phyloP scores from a whole-genome alignment of 2,113 vertebrate genomes.

The Chunga burmeisteri region DNA sequence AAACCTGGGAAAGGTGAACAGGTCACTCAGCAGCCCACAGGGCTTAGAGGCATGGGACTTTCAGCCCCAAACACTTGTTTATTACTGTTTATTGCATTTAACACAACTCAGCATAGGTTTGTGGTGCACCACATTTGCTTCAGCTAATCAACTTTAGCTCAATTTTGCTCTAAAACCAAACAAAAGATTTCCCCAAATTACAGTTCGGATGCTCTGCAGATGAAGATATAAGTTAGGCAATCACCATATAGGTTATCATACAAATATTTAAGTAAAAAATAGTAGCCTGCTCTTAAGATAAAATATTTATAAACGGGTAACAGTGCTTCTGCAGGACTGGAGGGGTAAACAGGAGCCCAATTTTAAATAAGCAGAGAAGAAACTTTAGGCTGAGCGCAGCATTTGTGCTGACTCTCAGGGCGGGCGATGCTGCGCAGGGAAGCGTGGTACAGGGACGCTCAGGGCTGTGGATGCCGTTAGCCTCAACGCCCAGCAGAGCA shows the following conservation, averaged over 20 bases:
- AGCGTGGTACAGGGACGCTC: background rate
- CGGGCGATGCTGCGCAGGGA: rapidly evolving
- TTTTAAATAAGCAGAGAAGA: background rate
- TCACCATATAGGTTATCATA: background rate
- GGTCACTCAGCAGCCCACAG: conserved; percentile 36
- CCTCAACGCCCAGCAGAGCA: background rate
- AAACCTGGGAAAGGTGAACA: conserved; percentile 47
- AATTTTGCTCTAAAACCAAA: background rate
- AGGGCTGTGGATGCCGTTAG: rapidly evolving
- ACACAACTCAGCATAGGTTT: background rate
- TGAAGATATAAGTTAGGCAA: background rate
- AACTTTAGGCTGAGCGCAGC: background rate
- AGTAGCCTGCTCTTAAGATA: background rate
- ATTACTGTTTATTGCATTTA: conserved; percentile 31
- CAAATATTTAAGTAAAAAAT: background rate
- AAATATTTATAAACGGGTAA: background rate
- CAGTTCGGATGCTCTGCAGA: background rate
- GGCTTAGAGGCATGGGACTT: background rate
- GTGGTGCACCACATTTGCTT: background rate
- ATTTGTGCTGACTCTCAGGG: background rate
- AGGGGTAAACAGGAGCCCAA: background rate
- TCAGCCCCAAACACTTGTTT: conserved; percentile 54
- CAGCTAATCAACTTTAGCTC: background rate
- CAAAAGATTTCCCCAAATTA: background rate
- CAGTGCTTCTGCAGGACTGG: background rate